Evolutionary conservation across 2,113 vertebrate species (phyloP).

Genomic region (Tachuris rubrigastra): DNA sequence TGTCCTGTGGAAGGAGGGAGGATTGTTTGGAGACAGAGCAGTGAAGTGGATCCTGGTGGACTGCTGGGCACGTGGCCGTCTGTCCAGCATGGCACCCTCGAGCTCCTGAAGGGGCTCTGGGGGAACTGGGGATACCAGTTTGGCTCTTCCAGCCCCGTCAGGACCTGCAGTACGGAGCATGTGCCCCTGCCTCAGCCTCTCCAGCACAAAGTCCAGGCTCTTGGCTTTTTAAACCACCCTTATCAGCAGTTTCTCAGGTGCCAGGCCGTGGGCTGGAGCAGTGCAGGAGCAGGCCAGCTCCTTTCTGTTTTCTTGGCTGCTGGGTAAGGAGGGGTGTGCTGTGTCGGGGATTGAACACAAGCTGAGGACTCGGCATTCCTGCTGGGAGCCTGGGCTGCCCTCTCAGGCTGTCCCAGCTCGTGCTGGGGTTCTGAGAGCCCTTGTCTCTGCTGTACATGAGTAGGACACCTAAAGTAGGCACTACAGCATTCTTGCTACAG

Average conservation of each 20-base stretch:
- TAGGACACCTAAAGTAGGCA: not conserved
- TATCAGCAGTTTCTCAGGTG: slow-evolving; percentile 31
- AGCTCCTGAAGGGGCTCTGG: not conserved
- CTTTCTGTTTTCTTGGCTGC: not conserved
- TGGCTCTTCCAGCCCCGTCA: not conserved
- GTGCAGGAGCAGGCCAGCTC: not conserved
- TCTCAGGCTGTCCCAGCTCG: not conserved
- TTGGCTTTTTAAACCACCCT: not conserved
- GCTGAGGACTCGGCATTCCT: not conserved
- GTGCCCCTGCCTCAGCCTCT: not conserved
- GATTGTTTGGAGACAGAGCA: not conserved
- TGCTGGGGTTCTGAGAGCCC: not conserved
- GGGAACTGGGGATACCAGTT: not conserved
- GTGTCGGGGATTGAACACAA: not conserved
- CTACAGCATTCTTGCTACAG: not conserved
- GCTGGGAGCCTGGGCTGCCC: not conserved
- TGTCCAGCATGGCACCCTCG: rapidly evolving
- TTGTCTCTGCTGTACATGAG: rapidly evolving
- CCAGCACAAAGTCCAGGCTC: not conserved
- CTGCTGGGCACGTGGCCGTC: rapidly evolving
- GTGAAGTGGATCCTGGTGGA: not conserved
- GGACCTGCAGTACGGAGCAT: not conserved
- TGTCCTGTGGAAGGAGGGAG: not conserved
- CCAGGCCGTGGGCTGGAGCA: not conserved
- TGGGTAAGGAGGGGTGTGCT: not conserved